Base-by-base conservation (phyloP, 2,888 invertebrate species). In the Acleris cristana region DNA sequence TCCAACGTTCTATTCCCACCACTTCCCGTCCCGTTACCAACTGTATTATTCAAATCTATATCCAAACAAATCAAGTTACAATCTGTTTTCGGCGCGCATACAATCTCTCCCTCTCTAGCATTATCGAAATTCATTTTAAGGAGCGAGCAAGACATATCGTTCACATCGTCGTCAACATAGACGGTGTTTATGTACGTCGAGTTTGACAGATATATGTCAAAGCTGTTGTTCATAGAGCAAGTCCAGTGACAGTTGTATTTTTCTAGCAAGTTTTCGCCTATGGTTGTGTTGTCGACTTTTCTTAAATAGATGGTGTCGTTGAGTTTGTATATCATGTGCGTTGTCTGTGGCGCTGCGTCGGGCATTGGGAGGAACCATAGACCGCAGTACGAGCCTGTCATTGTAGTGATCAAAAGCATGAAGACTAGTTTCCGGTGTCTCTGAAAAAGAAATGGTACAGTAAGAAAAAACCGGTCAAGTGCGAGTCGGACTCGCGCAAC, bases 351-450 rank as follows among this genome's bases (percentile, higher is more conserved):
- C 66, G 64, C 45, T n/a, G 71, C 71, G 12, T 79, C 81, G 0
- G 87, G 83, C 79, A 79, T 81, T 0, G 88, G 88, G 0, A 97
- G 86, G 74, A 96, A 95, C 85, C 95, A 95, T 70, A 97, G 94
- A 19, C 94, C 88, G n/a, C 95, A 94, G 79, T 94, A 97, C 0
- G 95, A 95, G 0, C 94, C 78, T 0, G 95, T 94, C 94, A 96
- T 96, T 0, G 92, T 72, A 0, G 93, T 72, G 55, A 97, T 94
- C 0, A 97, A 85, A 0, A 91, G 73, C 83, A 96, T 94, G 78
- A 97, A 97, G 61, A 97, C 95, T 0, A 94, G 77, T 83, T 97
- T 97, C 72, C 97, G 94, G 76, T 93, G 93, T 6, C 87, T 83
- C 91, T 93, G 86, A 34, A 88, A 88, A 63, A 34, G 10, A 30